phyloP scores from a whole-genome alignment of 2,797 vertebrate genomes.

The Ibycter americanus region DNA sequence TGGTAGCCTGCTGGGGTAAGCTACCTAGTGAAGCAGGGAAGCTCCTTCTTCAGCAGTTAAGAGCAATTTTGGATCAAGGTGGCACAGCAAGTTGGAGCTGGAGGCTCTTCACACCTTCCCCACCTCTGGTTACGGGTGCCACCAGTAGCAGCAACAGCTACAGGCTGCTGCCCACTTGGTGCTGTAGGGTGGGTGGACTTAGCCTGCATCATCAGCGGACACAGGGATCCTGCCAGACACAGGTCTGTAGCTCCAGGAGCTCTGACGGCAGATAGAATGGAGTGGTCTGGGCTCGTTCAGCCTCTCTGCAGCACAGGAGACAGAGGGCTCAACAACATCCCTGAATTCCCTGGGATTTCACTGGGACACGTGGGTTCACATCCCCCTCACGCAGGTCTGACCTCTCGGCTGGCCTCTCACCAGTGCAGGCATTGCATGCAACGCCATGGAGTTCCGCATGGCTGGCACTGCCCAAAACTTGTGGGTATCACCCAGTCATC shows the following conservation, averaged over 20 bases:
- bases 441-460: neutral
- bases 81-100: neutral
- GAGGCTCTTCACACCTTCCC: neutral
- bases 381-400: neutral
- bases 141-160: neutral
- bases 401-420: neutral
- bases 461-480: neutral
- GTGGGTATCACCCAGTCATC: rapidly evolving
- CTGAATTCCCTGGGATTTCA: neutral
- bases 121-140: neutral
- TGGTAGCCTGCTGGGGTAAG: neutral
- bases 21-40: neutral
- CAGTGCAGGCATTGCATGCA: neutral
- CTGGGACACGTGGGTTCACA: neutral
- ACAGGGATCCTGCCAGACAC: neutral
- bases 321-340: neutral
- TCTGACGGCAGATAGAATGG: neutral
- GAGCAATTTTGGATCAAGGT: neutral
- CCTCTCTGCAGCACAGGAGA: neutral
- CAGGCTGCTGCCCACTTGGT: neutral
- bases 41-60: neutral
- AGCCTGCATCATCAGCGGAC: neutral
- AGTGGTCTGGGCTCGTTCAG: rapidly evolving
- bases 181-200: no score
- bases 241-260: neutral